Evolutionary conservation across 2,888 invertebrate species (phyloP), one percentile per base, ranked within the genome.

Genomic region (Crossocerus cetratus): DNA sequence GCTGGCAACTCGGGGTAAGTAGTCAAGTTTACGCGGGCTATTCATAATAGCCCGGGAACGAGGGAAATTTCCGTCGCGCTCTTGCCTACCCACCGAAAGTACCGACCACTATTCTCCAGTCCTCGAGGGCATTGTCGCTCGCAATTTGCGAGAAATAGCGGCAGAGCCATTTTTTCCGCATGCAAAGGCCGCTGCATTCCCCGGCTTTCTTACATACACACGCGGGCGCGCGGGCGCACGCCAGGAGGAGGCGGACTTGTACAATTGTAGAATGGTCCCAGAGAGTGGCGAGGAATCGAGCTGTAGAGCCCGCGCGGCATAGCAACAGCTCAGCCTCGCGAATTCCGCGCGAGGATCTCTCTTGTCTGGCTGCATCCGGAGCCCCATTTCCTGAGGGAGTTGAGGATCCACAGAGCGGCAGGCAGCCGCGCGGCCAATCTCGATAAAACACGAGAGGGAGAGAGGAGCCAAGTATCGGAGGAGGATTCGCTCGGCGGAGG

Each of bases 361-460:
- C 70, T 70, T 74, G 72, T 77, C 74, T 64, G 75, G 69, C 66
- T 81, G 79, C 78, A 79, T 79, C 72, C 79, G 76, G 69, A 76
- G 77, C 74, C 65, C 76, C 78, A 83, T 86, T 86, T 87, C 88
- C 88, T 82, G 78, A 65, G 87, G 86, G 87, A 86, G 79, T 76
- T 62, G 54, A 18, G 72, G 23, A 65, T 66, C 74, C 66, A 58
- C 66, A 66, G 71, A 64, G 49, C 5, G n/a, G n/a, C 69, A 66
- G 65, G 55, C 69, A 67, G 78, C 66, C 80, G 68, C 80, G 68
- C 77, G 81, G 83, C 75, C 86, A 87, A 87, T 87, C 85, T 84
- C 82, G 84, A 85, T 87, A 85, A 86, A 87, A 32, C 8, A 32
- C 32, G 32, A 32, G 32, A 32, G 32, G 32, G 32, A 32, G 86